Evolutionary conservation across 2,888 invertebrate genomes (phyloP).

Genomic region (Epistrophe grossulariae): DNA sequence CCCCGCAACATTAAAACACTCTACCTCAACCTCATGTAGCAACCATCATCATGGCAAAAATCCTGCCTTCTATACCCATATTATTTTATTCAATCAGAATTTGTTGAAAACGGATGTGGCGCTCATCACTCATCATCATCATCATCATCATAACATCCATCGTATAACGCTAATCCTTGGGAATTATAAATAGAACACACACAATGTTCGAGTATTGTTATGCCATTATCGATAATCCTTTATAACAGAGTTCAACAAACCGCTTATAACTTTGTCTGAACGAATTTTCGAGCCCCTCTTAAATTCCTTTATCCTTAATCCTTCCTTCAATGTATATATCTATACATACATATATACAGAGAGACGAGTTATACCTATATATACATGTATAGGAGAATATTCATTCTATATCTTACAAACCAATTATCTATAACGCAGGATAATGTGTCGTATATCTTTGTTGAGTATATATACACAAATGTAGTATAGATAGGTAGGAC

Average conservation of each 20-base stretch:
- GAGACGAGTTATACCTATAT: not conserved
- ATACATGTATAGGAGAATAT: not conserved
- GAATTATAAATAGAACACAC: slow-evolving; percentile 45
- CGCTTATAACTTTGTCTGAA: slow-evolving; percentile 40
- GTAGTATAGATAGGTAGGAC: not conserved
- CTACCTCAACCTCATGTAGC: not conserved
- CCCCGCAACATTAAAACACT: not conserved
- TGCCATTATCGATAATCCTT: slow-evolving; percentile 58
- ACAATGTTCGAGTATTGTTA: slow-evolving; percentile 56
- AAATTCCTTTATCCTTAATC: slow-evolving; percentile 57
- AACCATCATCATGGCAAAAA: not conserved
- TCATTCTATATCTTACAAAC: slow-evolving; percentile 16
- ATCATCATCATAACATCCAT: not conserved
- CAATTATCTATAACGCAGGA: slow-evolving; percentile 64
- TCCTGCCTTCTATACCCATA: not conserved
- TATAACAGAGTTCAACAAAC: slow-evolving; percentile 61
- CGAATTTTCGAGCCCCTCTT: slow-evolving; percentile 19
- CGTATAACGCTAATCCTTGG: slow-evolving; percentile 55
- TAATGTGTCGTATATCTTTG: slow-evolving; percentile 47
- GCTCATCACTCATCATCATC: not conserved
- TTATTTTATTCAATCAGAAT: slow-evolving; percentile 42
- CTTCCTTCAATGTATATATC: not conserved
- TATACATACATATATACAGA: too few relatives aligned
- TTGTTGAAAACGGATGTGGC: slow-evolving; percentile 46
- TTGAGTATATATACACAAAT: not conserved